Evolutionary conservation across 2,797 vertebrate species (phyloP).

Genomic region (Parambassis ranga): DNA sequence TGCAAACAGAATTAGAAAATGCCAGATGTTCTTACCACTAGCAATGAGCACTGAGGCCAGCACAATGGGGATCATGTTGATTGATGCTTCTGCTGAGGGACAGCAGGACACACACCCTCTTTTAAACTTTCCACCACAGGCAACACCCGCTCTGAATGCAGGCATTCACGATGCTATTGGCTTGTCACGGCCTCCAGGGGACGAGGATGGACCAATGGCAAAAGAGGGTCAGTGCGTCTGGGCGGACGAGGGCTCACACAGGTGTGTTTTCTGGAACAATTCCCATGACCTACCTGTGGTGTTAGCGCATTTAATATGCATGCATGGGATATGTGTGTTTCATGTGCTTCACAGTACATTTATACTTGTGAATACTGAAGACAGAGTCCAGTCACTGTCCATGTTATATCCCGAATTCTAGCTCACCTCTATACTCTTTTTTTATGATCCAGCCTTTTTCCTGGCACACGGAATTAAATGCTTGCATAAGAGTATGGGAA

Average conservation of each 20-base stretch:
- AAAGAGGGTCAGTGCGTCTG: background rate
- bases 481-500: slow-evolving; percentile 62
- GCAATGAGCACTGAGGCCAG: slow-evolving; percentile 81
- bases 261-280: slow-evolving; percentile 63
- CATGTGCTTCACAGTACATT: background rate
- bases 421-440: background rate
- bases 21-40: slow-evolving; percentile 79
- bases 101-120: slow-evolving; percentile 46
- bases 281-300: slow-evolving; percentile 57
- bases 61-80: slow-evolving; percentile 80
- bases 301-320: background rate
- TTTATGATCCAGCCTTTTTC: background rate
- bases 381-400: background rate
- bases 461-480: slow-evolving; percentile 27
- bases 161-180: slow-evolving; percentile 52
- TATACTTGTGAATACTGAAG: background rate
- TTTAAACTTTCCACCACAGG: slow-evolving; percentile 69
- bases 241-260: slow-evolving; percentile 25
- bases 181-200: background rate
- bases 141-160: slow-evolving; percentile 26
- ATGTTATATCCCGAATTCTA: background rate
- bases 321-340: background rate
- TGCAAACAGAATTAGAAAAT: slow-evolving; percentile 44
- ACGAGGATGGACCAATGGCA: slow-evolving; percentile 43
- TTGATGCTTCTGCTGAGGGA: slow-evolving; percentile 67